A percentile compares a stretch with the other conserved stretches of the same genome.
Evolutionary conservation across 2,797 vertebrate genomes (phyloP).

Genomic region (Lagorchestes hirsutus): DNA sequence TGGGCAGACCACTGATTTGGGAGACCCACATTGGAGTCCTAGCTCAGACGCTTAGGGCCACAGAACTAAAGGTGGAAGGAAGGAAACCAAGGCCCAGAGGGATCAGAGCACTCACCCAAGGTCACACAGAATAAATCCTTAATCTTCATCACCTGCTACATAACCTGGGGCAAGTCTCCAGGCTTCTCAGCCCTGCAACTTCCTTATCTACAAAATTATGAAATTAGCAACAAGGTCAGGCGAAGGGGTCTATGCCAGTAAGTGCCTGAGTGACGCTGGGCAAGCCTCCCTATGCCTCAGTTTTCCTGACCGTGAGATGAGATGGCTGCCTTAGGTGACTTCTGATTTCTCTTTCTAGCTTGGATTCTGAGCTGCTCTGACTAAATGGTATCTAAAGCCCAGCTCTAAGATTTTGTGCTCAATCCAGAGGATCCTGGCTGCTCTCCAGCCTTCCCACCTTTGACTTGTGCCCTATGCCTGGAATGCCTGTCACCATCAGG

Average conservation of each 20-base stretch:
- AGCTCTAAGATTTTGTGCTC: too few species aligned
- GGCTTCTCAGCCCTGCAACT: too few species aligned
- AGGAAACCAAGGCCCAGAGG: not conserved
- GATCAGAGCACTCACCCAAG: not conserved
- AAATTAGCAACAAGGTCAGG: too few species aligned
- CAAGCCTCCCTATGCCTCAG: not conserved
- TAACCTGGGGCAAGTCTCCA: too few species aligned
- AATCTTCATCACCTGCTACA: not conserved
- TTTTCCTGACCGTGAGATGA: not conserved
- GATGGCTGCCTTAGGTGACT: too few species aligned
- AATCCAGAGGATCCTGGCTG: too few species aligned
- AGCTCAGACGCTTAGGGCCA: not conserved
- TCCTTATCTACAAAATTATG: too few species aligned
- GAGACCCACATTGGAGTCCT: not conserved
- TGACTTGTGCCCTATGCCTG: too few species aligned
- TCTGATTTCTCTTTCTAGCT: not conserved
- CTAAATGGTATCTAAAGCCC: too few species aligned
- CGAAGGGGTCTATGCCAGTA: not conserved
- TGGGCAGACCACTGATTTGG: not conserved
- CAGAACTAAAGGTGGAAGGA: not conserved
- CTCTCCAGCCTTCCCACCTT: too few species aligned
- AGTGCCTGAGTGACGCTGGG: not conserved
- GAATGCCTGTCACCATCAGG: too few species aligned
- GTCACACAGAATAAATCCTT: not conserved
- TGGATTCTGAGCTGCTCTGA: rapidly evolving